Percentiles rank a stretch among this genome's conserved stretches.
Evolutionary conservation across 2,888 invertebrate genomes (phyloP).

Genomic region (Clusia tigrina): DNA sequence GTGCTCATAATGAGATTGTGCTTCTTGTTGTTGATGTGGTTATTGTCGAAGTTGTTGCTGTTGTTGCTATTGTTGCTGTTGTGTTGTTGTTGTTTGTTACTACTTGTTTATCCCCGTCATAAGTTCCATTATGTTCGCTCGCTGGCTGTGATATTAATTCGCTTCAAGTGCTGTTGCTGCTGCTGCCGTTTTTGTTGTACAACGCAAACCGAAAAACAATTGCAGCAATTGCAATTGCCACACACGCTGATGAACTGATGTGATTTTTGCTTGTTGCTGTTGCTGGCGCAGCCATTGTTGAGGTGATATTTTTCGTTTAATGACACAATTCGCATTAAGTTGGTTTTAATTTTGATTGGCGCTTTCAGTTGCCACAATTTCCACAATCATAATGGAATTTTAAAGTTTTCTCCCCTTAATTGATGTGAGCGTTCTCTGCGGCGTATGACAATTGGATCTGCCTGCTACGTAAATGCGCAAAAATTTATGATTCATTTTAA

Average conservation of each 20-base stretch:
- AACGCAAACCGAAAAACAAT: no score
- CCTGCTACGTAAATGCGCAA: no score
- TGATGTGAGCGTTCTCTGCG: neutral
- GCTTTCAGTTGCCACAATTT: neutral
- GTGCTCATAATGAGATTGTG: neutral
- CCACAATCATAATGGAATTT: neutral
- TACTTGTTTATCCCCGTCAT: no score
- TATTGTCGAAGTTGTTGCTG: neutral
- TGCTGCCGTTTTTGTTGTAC: no score
- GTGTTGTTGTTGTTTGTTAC: no score
- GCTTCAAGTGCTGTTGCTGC: neutral
- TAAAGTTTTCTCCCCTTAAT: neutral
- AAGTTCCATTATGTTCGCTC: neutral
- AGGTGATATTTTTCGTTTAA: neutral
- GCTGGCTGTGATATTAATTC: neutral
- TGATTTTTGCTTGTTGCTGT: neutral
- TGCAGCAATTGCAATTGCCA: no score
- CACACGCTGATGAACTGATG: no score
- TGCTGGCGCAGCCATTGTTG: neutral
- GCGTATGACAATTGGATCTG: no score
- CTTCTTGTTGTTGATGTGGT: neutral
- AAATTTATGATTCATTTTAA: neutral
- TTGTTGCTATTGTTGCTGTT: slow-evolving; percentile 1
- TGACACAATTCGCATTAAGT: neutral
- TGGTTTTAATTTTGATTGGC: neutral